Conservation (phyloP, 1,140 invertebrate genomes). For the Panagrolaimus sp. region DNA sequence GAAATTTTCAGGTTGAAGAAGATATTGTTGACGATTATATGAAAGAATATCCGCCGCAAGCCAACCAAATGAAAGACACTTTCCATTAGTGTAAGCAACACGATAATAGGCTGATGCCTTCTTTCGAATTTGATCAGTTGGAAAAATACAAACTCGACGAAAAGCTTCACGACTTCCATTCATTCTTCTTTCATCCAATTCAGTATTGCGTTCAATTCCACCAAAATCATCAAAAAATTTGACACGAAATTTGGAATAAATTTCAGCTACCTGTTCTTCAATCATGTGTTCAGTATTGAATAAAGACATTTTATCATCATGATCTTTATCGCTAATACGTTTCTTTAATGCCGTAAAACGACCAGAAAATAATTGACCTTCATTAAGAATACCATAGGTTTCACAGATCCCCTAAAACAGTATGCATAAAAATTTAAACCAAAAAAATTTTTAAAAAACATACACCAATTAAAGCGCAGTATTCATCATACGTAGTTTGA, state of each 20-base stretch:
- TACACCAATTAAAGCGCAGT: background rate
- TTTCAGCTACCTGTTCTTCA: constrained; percentile 31
- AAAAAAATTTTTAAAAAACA: constrained; percentile 15
- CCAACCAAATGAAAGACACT: constrained; percentile 39
- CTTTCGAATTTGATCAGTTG: constrained; percentile 32
- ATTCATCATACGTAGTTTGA: background rate
- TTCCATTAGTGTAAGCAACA: constrained; percentile 30
- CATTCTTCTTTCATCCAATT: constrained; percentile 5
- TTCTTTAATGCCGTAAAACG: constrained; percentile 31
- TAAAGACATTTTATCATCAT: constrained; percentile 26
- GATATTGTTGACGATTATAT: background rate
- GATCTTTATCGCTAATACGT: constrained; percentile 27
- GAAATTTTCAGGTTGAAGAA: too few species aligned
- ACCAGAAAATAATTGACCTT: constrained; percentile 47
- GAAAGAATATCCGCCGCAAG: constrained; percentile 37
- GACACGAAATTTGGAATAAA: constrained; percentile 18
- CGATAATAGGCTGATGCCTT: constrained; percentile 38
- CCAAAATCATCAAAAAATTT: constrained; percentile 30
- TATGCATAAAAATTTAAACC: background rate
- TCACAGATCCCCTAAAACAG: constrained; percentile 43
- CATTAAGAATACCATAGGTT: constrained; percentile 46
- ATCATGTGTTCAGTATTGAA: constrained; percentile 42
- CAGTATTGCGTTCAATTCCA: constrained; percentile 1
- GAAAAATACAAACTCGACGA: constrained; percentile 28
- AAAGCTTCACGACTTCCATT: constrained; percentile 23